These are phyloP conservation scores for Beroe forskalii DNA, from an alignment of 37 sponge, comb jelly and placozoan genomes.

Conservation along the genomic window DNA sequence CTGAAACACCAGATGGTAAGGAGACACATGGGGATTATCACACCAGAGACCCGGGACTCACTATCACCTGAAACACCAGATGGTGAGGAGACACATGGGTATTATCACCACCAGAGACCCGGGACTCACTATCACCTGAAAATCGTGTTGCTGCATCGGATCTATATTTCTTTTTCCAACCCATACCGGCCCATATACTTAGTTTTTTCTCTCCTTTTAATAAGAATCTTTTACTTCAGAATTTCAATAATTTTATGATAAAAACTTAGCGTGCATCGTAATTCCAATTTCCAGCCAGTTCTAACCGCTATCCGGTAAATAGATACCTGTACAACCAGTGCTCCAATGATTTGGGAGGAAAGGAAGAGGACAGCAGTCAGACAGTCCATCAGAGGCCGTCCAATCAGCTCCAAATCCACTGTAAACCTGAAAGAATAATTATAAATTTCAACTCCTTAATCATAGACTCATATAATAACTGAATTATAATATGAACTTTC, in stretches of 20 bases:
- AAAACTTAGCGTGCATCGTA: too few relatives aligned
- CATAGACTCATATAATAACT: too few relatives aligned
- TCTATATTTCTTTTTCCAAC: too few relatives aligned
- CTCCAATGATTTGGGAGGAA: background rate
- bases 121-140: slow-evolving; percentile 45
- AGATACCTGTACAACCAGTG: slow-evolving; percentile 29
- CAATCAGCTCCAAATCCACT: slow-evolving; percentile 57
- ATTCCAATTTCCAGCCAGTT: too few relatives aligned
- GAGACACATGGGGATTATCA: slow-evolving; percentile 23
- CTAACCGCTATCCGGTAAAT: too few relatives aligned
- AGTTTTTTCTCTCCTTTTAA: too few relatives aligned
- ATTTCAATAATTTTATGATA: too few relatives aligned
- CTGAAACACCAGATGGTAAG: background rate
- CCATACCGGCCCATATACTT: too few relatives aligned
- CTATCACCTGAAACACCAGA: background rate
- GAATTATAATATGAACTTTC: too few relatives aligned
- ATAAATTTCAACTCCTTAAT: too few relatives aligned
- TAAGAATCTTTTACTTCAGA: too few relatives aligned
- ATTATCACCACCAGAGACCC: slow-evolving; percentile 36
- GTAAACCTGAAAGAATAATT: background rate
- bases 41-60: slow-evolving; percentile 41
- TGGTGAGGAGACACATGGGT: slow-evolving; percentile 16
- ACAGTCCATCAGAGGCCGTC: slow-evolving; percentile 50
- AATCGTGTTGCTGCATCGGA: background rate
- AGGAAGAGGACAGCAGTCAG: slow-evolving; percentile 12